Base-by-base conservation (phyloP, 2,797 vertebrate genomes). In the Triplophysa yarkandensis region DNA sequence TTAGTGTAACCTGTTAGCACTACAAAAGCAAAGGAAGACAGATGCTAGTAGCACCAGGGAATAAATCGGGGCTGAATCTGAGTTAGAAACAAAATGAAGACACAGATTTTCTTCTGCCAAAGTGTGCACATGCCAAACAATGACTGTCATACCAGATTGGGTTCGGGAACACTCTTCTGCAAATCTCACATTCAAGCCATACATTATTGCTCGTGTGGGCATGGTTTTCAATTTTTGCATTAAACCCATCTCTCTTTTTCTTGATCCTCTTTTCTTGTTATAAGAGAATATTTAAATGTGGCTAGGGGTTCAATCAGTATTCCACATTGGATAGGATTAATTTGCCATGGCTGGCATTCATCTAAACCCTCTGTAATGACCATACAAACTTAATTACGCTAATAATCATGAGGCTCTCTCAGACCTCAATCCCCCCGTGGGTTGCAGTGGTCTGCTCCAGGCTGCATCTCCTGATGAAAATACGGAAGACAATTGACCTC, bases 401-500 rank as follows among this genome's bases (percentile, higher is more conserved):
- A 36, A 73, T 62, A 52, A 62, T 57, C 46, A 76, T 44, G 11
- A 41, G 46, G 66, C 43, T 61, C 21, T 66, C 77, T 70, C 73
- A 32, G 69, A 67, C 55, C 50, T 57, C 62, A 32, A 67, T 77
- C 41, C 70, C 41, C 67, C 43, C 27, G 6, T 32, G 19, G 34
- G 30, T 36, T 77, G 34, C 64, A 81, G 69, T 73, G 71, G 63
- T n/a, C 64, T 69, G 19, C 64, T 68, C 61, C 41, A 62, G 28
- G 48, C 77, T 70, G 46, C 70, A 39, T 60, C 61, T 76, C 28
- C 76, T 58, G 74, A 79, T 81, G 71, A 73, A 74, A 66, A 62
- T 17, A 70, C 32, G 64, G 57, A 58, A 82, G 74, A 79, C 30
- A 75, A 48, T 82, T 80, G 77, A 82, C 81, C 83, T 77, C 65